Evolutionary conservation across 2,888 invertebrate genomes (phyloP).

Genomic region (Phrixothrix hirtus): DNA sequence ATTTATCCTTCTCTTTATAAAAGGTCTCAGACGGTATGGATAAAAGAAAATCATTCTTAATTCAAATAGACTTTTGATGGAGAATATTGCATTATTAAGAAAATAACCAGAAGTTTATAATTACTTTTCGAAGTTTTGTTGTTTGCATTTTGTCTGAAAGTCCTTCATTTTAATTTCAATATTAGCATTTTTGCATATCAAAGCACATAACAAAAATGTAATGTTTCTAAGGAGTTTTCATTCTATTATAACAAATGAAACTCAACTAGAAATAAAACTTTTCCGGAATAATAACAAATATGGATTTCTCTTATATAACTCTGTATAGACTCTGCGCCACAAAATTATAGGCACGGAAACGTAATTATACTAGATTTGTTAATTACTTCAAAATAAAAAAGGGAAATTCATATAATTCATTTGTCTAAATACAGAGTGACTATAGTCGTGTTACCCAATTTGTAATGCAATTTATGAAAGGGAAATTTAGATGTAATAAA

Average conservation of each 20-base stretch:
- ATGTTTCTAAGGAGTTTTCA: background rate
- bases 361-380: too few relatives aligned
- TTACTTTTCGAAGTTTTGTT: conserved; percentile 10
- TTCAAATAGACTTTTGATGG: conserved; percentile 5
- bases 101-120: conserved; percentile 16
- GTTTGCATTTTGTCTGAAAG: background rate
- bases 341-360: too few relatives aligned
- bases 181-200: background rate
- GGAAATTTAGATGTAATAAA: too few relatives aligned
- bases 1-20: conserved; percentile 23
- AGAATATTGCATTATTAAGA: conserved; percentile 3
- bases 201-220: background rate
- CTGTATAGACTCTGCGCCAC: too few relatives aligned
- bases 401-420: too few relatives aligned
- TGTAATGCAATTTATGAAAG: too few relatives aligned
- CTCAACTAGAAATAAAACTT: background rate
- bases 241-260: too few relatives aligned
- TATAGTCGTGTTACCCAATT: too few relatives aligned
- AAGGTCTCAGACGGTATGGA: conserved; percentile 4
- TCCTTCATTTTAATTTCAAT: background rate
- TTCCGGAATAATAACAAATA: too few relatives aligned
- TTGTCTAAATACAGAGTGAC: too few relatives aligned
- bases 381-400: too few relatives aligned
- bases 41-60: conserved; percentile 7
- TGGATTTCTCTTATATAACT: too few relatives aligned